Evolutionary conservation across 2,888 invertebrate genomes (phyloP), one percentile per base, ranked within the genome.

Genomic region (Hirtodrosophila histrioides): DNA sequence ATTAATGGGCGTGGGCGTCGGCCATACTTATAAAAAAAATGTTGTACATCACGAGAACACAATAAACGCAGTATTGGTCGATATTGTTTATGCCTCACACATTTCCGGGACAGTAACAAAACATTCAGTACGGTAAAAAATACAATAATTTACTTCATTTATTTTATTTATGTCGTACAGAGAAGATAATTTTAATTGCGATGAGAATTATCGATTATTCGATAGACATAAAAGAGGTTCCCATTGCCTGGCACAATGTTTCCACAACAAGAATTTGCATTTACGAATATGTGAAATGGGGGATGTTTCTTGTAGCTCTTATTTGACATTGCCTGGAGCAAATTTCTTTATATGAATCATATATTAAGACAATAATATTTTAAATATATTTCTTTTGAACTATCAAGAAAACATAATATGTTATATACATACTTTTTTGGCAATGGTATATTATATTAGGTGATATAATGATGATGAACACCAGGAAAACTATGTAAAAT

Each of bases 1-100:
- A 64, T 75, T 56, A 64, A 50, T 86, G 80, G 80, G 80, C 75
- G 80, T 82, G 86, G 81, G 84, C 86, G 86, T 81, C 81, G 81
- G 86, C 81, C 84, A 83, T 67, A 71, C 74, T 82, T 69, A 69
- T 76, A 45, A 39, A 62, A 73, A 64, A 10, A 64, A 58, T 50
- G 46, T 39, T 74, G 45, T 49, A 63, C 50, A 61, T 71, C 65
- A 64, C 60, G 60, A 57, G 57, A 58, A 55, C 53, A 54, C 62
- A 49, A 29, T 50, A 49, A 45, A 61, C 41, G 61, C 57, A 61
- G 45, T 68, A 44, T 55, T 40, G 45, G 51, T 35, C 39, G 24
- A 60, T 43, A 17, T 49, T 33, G n/a, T 39, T 69, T 46, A 60
- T 36, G 12, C 24, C 8, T 46, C n/a, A 57, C 60, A 46, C 54